A percentile compares a stretch with the other conserved stretches of the same genome.
Conservation (phyloP, 2,797 vertebrate genomes). For the Coilia nasus region DNA sequence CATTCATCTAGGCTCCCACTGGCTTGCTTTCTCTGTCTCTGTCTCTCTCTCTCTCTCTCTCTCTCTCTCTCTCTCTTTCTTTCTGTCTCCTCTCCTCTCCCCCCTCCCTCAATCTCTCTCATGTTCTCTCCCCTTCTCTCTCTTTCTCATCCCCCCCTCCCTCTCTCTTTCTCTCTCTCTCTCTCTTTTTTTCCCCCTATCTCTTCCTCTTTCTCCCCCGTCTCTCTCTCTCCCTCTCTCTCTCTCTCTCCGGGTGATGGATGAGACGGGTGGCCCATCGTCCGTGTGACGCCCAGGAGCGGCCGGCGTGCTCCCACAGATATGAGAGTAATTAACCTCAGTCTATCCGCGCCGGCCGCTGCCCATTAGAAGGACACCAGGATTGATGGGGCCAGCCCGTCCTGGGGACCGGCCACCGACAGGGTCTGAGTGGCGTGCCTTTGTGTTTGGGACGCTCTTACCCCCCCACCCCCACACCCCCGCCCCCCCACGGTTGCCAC, state of each 20-base stretch:
- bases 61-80: constrained; percentile 6
- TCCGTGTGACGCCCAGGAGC: constrained; percentile 72
- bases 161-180: neutral
- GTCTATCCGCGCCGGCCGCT: constrained; percentile 76
- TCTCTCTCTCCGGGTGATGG: constrained; percentile 69
- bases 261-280: constrained; percentile 70
- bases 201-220: neutral
- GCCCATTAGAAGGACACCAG: constrained; percentile 80
- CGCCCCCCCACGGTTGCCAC: too few species aligned
- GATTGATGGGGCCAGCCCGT: constrained; percentile 78
- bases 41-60: too few species aligned
- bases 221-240: constrained; percentile 18
- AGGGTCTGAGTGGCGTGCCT: constrained; percentile 31
- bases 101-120: constrained; percentile 42
- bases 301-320: constrained; percentile 63
- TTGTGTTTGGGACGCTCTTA: constrained; percentile 49
- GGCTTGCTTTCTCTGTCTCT: constrained; percentile 29
- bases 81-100: constrained; percentile 10
- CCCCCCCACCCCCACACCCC: neutral
- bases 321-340: constrained; percentile 85
- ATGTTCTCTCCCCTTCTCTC: neutral
- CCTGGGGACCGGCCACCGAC: constrained; percentile 51
- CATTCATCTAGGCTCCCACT: constrained; percentile 55
- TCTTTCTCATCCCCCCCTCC: constrained; percentile 42
- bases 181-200: constrained; percentile 1